Evolutionary conservation across 1,140 invertebrate genomes (phyloP).

Genomic region (Gerris buenoi): DNA sequence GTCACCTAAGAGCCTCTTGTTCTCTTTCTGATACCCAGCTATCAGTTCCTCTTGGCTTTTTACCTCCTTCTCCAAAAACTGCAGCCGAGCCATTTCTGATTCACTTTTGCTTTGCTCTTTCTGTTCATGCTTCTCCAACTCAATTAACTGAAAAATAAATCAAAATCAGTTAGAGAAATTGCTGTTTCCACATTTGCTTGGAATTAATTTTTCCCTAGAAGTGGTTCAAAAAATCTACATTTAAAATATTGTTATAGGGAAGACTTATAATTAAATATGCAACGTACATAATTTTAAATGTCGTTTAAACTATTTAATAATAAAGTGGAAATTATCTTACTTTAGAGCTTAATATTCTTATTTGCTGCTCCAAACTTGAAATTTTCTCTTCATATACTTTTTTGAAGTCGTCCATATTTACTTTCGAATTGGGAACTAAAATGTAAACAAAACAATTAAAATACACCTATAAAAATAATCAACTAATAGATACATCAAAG

Average conservation of each 20-base stretch:
- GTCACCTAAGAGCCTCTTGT: conserved; percentile 15
- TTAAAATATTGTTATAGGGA: no score
- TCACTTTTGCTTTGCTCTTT: conserved; percentile 2
- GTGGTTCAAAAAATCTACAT: no score
- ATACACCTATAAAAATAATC: no score
- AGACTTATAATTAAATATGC: no score
- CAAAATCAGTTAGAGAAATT: no score
- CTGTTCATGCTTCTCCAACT: conserved; percentile 11
- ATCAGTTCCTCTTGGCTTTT: conserved; percentile 20
- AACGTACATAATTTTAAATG: no score
- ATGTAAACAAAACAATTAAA: background rate
- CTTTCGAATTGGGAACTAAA: background rate
- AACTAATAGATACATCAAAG: no score
- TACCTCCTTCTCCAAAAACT: conserved; percentile 17
- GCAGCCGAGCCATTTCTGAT: conserved; percentile 5
- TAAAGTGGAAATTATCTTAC: no score
- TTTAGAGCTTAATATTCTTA: conserved; percentile 10
- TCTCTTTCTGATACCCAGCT: conserved; percentile 18
- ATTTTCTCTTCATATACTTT: conserved; percentile 10
- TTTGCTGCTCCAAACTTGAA: conserved; percentile 9
- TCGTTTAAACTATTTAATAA: no score
- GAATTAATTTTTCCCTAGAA: no score
- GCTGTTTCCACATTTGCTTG: no score
- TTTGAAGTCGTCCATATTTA: conserved; percentile 1
- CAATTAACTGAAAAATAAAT: conserved; percentile 6